A percentile compares a stretch with the other conserved stretches of the same genome.
Conservation (phyloP, 2,797 vertebrate species). For the Anguilla pacifica region DNA sequence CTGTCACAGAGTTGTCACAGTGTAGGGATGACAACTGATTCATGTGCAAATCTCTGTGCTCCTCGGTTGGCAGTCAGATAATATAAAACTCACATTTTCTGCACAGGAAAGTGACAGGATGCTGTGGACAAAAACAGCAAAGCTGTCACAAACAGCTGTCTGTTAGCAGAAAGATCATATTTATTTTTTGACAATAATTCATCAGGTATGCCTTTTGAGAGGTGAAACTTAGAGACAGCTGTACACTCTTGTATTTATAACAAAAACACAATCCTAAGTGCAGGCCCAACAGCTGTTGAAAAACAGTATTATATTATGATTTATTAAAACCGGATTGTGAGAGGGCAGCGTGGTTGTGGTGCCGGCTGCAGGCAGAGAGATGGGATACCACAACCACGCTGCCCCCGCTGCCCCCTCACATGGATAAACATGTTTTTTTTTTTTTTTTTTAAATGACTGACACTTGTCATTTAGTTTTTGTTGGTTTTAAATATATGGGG, state of each 20-base stretch:
- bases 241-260: neutral
- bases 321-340: neutral
- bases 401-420: too few species aligned
- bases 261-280: neutral
- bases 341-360: too few species aligned
- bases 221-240: conserved; percentile 47
- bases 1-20: conserved; percentile 81
- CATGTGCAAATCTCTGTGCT: conserved; percentile 94
- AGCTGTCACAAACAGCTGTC: conserved; percentile 99
- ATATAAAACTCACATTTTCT: conserved; percentile 87
- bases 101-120: conserved; percentile 88
- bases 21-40: conserved; percentile 93
- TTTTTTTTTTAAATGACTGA: neutral
- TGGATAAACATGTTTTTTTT: neutral
- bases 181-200: conserved; percentile 82
- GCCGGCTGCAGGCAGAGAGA: too few species aligned
- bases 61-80: conserved; percentile 87
- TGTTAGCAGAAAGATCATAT: conserved; percentile 83
- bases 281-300: neutral
- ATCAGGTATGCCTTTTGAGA: conserved; percentile 73
- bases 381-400: too few species aligned
- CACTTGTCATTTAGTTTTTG: neutral
- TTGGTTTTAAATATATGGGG: neutral
- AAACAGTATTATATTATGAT: neutral
- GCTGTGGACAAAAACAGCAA: conserved; percentile 90